A percentile compares a stretch with the other conserved stretches of the same genome.
Conservation (phyloP, 2,797 vertebrate species). For the Limosa lapponica region DNA sequence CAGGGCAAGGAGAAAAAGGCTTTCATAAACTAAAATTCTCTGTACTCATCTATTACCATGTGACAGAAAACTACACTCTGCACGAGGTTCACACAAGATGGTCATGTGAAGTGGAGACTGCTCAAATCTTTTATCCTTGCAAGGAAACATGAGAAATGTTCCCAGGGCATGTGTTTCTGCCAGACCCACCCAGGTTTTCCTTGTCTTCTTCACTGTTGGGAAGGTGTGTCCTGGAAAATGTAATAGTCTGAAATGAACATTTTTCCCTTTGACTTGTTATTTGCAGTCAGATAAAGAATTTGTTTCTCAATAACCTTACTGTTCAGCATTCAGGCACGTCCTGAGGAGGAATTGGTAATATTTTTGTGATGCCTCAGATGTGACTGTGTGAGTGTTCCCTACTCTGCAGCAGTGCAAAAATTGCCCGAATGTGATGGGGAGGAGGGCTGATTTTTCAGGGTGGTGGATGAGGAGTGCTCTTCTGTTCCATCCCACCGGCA, state of each 20-base stretch:
- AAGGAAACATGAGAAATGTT: neutral
- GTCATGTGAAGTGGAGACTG: neutral
- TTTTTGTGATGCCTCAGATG: neutral
- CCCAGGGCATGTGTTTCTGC: neutral
- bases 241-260: neutral
- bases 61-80: neutral
- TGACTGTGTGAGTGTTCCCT: neutral
- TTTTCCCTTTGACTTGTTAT: neutral
- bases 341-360: neutral
- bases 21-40: neutral
- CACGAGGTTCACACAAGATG: neutral
- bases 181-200: neutral
- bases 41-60: neutral
- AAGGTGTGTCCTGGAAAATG: neutral
- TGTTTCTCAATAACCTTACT: neutral
- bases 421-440: neutral
- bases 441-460: slow-evolving; percentile 6
- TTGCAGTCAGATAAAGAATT: neutral
- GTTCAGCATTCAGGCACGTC: neutral
- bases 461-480: neutral
- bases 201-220: neutral
- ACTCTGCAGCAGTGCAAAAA: neutral
- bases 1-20: neutral
- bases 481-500: neutral
- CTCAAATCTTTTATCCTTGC: neutral